Conservation (phyloP, 53 echinoderm and acorn worm genomes). For the Glandiceps talaboti region DNA sequence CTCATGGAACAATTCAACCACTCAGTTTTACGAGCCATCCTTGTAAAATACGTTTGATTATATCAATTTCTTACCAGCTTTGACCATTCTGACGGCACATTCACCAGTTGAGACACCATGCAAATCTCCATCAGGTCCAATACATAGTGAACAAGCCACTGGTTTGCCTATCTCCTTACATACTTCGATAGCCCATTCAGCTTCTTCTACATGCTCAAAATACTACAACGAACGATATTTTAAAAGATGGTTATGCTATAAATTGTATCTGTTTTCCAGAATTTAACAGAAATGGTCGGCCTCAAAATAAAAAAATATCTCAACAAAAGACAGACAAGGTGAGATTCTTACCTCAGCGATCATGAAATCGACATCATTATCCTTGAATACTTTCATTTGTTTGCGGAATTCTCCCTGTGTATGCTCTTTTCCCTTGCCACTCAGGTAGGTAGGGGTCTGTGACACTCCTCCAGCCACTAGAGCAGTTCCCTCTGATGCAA, state of each 20-base stretch:
- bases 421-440: constrained; percentile 25
- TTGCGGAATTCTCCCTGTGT: constrained; percentile 32
- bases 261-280: not conserved
- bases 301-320: no score
- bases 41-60: no score
- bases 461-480: constrained; percentile 44
- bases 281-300: not conserved
- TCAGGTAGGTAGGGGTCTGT: constrained; percentile 33
- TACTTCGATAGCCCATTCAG: constrained; percentile 73
- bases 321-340: not conserved
- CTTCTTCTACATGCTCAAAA: constrained; percentile 90
- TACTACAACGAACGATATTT: constrained; percentile 27
- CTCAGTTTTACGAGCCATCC: no score
- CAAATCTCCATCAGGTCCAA: constrained; percentile 81
- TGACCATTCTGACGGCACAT: constrained; percentile 64
- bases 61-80: constrained; percentile 85
- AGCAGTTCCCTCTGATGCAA: constrained; percentile 62
- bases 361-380: constrained; percentile 36
- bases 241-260: not conserved
- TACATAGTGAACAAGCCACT: constrained; percentile 62
- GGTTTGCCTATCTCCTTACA: constrained; percentile 55
- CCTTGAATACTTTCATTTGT: constrained; percentile 26
- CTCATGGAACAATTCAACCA: no score
- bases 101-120: constrained; percentile 75
- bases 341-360: constrained; percentile 32